phyloP scores from a whole-genome alignment of 2,797 vertebrate species.

The Brotogeris chrysoptera region DNA sequence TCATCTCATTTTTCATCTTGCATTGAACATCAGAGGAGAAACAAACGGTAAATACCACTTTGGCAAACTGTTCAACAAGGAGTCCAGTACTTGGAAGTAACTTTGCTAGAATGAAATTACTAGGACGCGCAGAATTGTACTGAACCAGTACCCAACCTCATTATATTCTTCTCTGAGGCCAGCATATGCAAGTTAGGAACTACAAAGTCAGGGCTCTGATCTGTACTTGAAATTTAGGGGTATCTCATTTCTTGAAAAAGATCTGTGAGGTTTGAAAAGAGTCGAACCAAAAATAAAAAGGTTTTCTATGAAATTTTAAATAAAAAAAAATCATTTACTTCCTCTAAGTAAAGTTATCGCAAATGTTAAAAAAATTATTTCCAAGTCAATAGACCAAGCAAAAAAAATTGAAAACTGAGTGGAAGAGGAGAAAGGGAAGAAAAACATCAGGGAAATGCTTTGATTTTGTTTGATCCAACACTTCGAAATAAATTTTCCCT shows the following conservation, averaged over 20 bases:
- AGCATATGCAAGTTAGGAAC: neutral
- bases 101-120: neutral
- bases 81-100: neutral
- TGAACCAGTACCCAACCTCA: neutral
- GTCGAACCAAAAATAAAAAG: neutral
- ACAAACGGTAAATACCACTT: neutral
- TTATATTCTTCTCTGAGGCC: neutral
- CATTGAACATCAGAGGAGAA: neutral
- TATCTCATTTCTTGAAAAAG: neutral
- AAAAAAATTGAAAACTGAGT: neutral
- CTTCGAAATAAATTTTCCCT: neutral
- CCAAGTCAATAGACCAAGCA: neutral
- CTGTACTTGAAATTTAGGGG: neutral
- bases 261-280: neutral
- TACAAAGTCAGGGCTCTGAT: neutral
- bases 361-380: neutral
- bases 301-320: neutral
- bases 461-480: neutral
- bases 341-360: neutral
- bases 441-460: neutral
- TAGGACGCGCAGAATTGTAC: neutral
- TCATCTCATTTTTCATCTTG: neutral
- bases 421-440: neutral
- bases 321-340: neutral
- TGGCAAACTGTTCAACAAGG: neutral